Percentiles rank a stretch among this genome's conserved stretches.
These are phyloP conservation scores for Euura saliciscinereae DNA, from an alignment of 1,140 invertebrate genomes.

Conservation along the genomic window DNA sequence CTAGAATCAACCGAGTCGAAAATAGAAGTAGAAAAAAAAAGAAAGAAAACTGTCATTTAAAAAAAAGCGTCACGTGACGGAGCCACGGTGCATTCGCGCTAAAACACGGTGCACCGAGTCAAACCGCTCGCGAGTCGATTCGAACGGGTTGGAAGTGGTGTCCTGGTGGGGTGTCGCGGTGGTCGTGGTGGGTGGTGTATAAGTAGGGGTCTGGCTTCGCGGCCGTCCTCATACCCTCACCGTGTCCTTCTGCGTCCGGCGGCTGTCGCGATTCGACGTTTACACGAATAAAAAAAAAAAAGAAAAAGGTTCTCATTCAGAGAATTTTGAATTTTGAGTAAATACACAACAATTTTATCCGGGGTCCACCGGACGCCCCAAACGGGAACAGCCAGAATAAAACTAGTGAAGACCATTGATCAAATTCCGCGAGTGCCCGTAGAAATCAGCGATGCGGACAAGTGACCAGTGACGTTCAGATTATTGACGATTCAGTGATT, in stretches of 20 bases:
- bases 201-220: slow-evolving; percentile 58
- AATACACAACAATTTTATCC: not conserved
- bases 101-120: slow-evolving; percentile 6
- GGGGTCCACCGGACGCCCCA: slow-evolving; percentile 24
- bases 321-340: too few species aligned
- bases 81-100: not conserved
- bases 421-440: slow-evolving; percentile 5
- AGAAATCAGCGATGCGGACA: slow-evolving; percentile 39
- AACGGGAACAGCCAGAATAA: slow-evolving; percentile 23
- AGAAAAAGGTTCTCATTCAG: not conserved
- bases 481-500: slow-evolving; percentile 12
- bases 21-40: too few species aligned
- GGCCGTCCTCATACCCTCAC: slow-evolving; percentile 59
- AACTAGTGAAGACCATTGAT: slow-evolving; percentile 9
- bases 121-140: not conserved
- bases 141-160: not conserved
- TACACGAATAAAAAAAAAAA: not conserved
- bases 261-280: not conserved
- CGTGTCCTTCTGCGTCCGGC: slow-evolving; percentile 44
- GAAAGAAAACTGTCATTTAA: too few species aligned
- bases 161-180: slow-evolving; percentile 51
- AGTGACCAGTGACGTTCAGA: slow-evolving; percentile 45
- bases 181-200: slow-evolving; percentile 57
- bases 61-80: too few species aligned
- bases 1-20: too few species aligned